These are phyloP conservation scores for Halichoeres trimaculatus DNA, from an alignment of 2,113 vertebrate species.

Conservation along the genomic window DNA sequence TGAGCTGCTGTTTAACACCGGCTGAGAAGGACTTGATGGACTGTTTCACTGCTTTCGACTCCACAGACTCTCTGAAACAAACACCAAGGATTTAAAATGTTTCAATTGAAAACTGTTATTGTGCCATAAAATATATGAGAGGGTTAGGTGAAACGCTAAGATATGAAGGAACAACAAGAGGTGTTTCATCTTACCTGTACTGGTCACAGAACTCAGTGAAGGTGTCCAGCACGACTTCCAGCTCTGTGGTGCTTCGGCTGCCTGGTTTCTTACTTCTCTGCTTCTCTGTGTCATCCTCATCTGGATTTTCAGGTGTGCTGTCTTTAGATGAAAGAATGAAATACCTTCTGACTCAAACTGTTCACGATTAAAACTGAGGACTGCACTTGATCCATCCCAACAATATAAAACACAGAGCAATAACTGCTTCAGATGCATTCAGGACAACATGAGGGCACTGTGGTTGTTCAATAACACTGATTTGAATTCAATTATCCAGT, in stretches of 20 bases:
- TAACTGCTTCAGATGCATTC: too few species aligned
- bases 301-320: not conserved
- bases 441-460: too few species aligned
- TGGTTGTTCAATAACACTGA: too few species aligned
- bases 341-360: not conserved
- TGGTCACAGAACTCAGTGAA: constrained; percentile 63
- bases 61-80: constrained; percentile 81
- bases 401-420: too few species aligned
- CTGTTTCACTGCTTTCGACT: constrained; percentile 76
- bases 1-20: constrained; percentile 84
- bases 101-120: too few species aligned
- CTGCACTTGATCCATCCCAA: too few species aligned
- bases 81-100: not conserved
- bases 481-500: too few species aligned
- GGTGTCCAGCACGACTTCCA: constrained; percentile 59
- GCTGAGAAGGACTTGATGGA: constrained; percentile 81
- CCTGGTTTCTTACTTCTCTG: not conserved
- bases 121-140: not conserved
- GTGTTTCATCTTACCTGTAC: constrained; percentile 56
- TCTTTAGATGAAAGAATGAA: constrained; percentile 12
- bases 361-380: not conserved
- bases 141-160: not conserved
- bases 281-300: rapidly evolving
- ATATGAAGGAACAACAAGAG: too few species aligned
- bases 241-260: constrained; percentile 16